These are phyloP conservation scores for Amia ocellicauda DNA, from an alignment of 2,113 vertebrate genomes.

Conservation along the genomic window DNA sequence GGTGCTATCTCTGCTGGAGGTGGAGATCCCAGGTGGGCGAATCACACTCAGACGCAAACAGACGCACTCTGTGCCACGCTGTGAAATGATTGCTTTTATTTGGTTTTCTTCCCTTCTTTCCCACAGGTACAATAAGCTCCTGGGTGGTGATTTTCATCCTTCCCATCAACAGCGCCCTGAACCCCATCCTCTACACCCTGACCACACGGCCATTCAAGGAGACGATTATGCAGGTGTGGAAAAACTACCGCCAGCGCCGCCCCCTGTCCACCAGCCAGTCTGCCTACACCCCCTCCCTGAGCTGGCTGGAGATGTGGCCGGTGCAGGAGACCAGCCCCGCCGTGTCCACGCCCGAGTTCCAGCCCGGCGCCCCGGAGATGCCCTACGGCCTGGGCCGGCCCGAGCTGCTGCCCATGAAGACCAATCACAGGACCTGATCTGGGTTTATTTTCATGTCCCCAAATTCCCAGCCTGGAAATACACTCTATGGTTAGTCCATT, in stretches of 20 bases:
- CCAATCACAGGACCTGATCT: slow-evolving; percentile 14
- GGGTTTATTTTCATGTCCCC: too few species aligned
- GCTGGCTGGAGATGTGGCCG: slow-evolving; percentile 90
- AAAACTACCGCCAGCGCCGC: slow-evolving; percentile 80
- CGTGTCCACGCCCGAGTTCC: slow-evolving; percentile 53
- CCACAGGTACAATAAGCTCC: slow-evolving; percentile 85
- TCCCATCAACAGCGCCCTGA: slow-evolving; percentile 94
- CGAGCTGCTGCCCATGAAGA: slow-evolving; percentile 40
- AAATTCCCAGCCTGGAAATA: too few species aligned
- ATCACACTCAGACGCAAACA: too few species aligned
- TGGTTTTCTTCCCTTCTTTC: slow-evolving; percentile 36
- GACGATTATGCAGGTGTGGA: slow-evolving; percentile 88
- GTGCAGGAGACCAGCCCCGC: slow-evolving; percentile 65
- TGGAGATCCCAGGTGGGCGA: slow-evolving; percentile 92
- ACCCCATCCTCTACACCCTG: slow-evolving; percentile 94
- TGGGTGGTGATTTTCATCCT: slow-evolving; percentile 98
- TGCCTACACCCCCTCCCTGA: slow-evolving; percentile 70
- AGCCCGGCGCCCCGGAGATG: slow-evolving; percentile 53
- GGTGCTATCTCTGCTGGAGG: slow-evolving; percentile 86
- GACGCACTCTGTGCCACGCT: too few species aligned
- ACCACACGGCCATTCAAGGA: slow-evolving; percentile 96
- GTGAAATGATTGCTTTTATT: too few species aligned
- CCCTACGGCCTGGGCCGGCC: slow-evolving; percentile 34
- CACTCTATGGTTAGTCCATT: too few species aligned
- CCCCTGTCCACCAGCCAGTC: slow-evolving; percentile 64